Base-by-base conservation (phyloP, 2,113 vertebrate genomes). In the Boleophthalmus pectinirostris region DNA sequence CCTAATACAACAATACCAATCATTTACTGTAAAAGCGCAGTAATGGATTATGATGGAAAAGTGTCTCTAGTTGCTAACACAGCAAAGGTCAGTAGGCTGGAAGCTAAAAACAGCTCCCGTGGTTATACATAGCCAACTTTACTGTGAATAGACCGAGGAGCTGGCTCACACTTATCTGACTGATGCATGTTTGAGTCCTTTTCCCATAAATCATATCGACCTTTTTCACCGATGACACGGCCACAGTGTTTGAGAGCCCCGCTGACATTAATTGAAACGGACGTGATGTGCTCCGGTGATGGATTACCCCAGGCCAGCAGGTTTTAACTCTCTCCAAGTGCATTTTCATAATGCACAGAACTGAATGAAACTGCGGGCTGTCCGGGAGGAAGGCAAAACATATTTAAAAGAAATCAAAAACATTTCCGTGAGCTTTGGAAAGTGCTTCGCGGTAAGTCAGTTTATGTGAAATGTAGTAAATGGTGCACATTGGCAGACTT, bases 271-370 rank as follows among this genome's bases (percentile, higher is more conserved):
- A 85, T 70, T n/a, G 12, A 51, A 16, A 38, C 46, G 43, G 77
- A 73, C 68, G 20, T 46, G 80, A 82, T 72, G 65, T 72, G 66
- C 74, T 11, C 46, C 12, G 1, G 67, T 77, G 83, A 74, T 69
- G 68, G 58, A 82, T 69, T 46, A 51, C 69, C 63, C 43, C 63
- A 70, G 69, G 68, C 64, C 15, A 64, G 13, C 73, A 57, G 69
- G 70, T 68, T 79, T 77, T 46, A 77, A 74, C 71, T 80, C 58
- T 47, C 56, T 85, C 74, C 65, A 58, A 79, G 73, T 38, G 56
- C 23, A 73, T 75, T 78, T 81, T 84, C 66, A 75, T 49, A 81
- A 81, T 67, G 69, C 45, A 13, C 20, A 60, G 60, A 75, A 70
- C 70, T 73, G 60, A 82, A 72, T 73, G 63, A 75, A 78, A 73